A percentile compares a stretch with the other conserved stretches of the same genome.
Conservation (phyloP, 2,113 vertebrate genomes). For the Psilopsiagon aymara region DNA sequence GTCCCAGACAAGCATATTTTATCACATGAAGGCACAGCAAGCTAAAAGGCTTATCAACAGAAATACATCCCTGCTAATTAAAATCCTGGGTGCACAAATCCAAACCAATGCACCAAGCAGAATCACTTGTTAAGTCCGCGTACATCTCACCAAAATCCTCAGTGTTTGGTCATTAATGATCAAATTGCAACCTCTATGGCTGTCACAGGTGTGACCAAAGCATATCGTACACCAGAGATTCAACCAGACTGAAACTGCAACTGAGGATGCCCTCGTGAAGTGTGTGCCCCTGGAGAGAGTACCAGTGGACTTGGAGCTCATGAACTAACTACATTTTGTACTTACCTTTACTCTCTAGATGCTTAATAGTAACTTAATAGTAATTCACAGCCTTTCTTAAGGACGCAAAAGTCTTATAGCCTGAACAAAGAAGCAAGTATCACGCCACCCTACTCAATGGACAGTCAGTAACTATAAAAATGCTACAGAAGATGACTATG, state of each 20-base stretch:
- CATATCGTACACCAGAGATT: rapidly evolving
- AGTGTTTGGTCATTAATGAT: background rate
- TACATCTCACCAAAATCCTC: background rate
- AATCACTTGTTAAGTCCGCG: background rate
- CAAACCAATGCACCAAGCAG: background rate
- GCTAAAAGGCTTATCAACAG: background rate
- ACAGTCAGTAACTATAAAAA: background rate
- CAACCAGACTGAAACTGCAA: background rate
- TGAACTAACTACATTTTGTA: background rate
- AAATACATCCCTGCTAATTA: background rate
- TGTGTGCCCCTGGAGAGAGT: background rate
- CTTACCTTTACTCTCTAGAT: background rate
- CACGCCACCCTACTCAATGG: rapidly evolving
- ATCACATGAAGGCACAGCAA: background rate
- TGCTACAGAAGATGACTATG: background rate
- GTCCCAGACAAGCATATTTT: background rate
- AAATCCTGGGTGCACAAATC: rapidly evolving
- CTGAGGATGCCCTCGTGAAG: rapidly evolving
- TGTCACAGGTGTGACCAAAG: background rate
- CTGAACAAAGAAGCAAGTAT: background rate
- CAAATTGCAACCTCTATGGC: background rate
- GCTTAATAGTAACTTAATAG: background rate
- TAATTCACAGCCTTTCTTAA: background rate
- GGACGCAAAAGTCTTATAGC: background rate
- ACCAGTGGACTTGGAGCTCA: rapidly evolving